Conservation (phyloP, 2,113 vertebrate species). For the Vidua macroura region DNA sequence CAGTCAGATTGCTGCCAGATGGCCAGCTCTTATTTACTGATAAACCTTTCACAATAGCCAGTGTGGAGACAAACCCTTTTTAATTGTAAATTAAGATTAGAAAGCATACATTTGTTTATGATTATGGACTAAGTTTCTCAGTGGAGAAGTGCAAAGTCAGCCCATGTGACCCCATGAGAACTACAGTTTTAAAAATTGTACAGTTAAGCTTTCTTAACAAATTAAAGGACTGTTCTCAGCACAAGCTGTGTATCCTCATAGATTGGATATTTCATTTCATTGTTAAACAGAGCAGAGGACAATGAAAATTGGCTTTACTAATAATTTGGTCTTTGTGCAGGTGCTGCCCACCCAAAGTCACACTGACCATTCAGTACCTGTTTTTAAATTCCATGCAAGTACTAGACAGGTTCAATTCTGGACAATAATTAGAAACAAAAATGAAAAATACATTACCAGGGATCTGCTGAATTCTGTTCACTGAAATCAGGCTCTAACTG, state of each 20-base stretch:
- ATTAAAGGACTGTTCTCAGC: neutral
- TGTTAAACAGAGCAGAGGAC: neutral
- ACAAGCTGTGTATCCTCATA: neutral
- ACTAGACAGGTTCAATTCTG: neutral
- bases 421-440: neutral
- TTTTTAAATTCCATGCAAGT: neutral
- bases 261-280: neutral
- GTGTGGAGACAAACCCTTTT: constrained; percentile 56
- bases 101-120: constrained; percentile 16
- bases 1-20: constrained; percentile 76
- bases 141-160: constrained; percentile 28
- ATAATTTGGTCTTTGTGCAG: neutral
- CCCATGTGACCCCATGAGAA: neutral
- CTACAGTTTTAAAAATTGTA: neutral
- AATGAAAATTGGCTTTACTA: neutral
- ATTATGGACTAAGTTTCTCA: neutral
- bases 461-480: neutral
- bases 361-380: neutral
- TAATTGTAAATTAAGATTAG: constrained; percentile 58
- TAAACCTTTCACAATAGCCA: constrained; percentile 75
- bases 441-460: neutral
- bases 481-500: neutral
- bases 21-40: constrained; percentile 73
- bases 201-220: neutral
- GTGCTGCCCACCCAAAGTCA: neutral